Conservation (phyloP, 2,888 invertebrate species). For the Monochamus alternatus region DNA sequence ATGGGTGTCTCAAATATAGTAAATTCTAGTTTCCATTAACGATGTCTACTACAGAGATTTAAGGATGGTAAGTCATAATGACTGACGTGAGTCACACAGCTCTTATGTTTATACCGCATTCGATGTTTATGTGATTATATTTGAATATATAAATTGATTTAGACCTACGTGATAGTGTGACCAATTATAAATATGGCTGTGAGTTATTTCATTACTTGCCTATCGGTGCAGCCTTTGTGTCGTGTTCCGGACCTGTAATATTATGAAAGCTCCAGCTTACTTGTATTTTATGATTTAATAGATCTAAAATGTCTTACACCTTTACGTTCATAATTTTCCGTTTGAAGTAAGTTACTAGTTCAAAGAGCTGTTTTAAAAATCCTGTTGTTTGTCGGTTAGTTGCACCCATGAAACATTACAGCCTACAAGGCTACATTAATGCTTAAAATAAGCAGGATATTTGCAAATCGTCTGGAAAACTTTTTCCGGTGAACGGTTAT, state of each 20-base stretch:
- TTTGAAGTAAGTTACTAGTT: slow-evolving; percentile 38
- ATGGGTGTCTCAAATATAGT: slow-evolving; percentile 50
- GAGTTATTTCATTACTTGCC: slow-evolving; percentile 35
- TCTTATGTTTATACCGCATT: slow-evolving; percentile 45
- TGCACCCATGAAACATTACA: slow-evolving; percentile 44
- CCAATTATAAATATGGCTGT: slow-evolving; percentile 58
- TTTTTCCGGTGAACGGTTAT: neutral
- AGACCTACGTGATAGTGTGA: slow-evolving; percentile 60
- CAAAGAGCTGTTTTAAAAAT: slow-evolving; percentile 32
- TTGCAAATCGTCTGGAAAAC: slow-evolving; percentile 2
- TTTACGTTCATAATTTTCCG: slow-evolving; percentile 39
- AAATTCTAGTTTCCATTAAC: slow-evolving; percentile 42
- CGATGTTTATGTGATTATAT: slow-evolving; percentile 63
- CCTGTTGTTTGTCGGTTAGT: slow-evolving; percentile 47
- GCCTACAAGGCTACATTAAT: slow-evolving; percentile 24
- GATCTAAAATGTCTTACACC: slow-evolving; percentile 40
- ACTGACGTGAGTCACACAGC: slow-evolving; percentile 47
- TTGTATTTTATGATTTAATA: slow-evolving; percentile 43
- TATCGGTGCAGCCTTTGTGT: slow-evolving; percentile 37
- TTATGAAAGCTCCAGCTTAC: slow-evolving; percentile 35
- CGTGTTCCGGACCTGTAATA: slow-evolving; percentile 34
- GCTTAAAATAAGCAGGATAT: slow-evolving; percentile 4
- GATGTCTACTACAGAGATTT: slow-evolving; percentile 32
- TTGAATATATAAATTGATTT: slow-evolving; percentile 66
- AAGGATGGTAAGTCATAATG: slow-evolving; percentile 47